Percentiles rank a stretch among this genome's conserved stretches.
Conservation (phyloP, 2,797 vertebrate species). For the Dendrocincla tyrannina region DNA sequence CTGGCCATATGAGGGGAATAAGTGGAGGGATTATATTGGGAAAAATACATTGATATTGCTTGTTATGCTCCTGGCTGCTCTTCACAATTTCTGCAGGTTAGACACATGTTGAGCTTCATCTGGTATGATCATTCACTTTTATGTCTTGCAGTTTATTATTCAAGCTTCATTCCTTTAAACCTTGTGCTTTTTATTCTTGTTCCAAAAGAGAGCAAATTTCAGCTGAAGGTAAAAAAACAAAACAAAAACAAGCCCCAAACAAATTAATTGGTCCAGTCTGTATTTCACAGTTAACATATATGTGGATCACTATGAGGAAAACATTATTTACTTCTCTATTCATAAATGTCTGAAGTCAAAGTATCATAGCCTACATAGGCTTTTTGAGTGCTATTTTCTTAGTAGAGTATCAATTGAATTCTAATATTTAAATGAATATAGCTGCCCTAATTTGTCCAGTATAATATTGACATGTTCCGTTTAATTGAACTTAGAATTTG, state of each 20-base stretch:
- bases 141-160: neutral
- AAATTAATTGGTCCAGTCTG: neutral
- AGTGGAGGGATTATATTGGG: neutral
- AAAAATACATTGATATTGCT: neutral
- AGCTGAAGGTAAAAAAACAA: neutral
- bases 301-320: neutral
- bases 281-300: neutral
- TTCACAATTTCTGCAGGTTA: neutral
- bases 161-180: slow-evolving; percentile 37
- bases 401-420: neutral
- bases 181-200: slow-evolving; percentile 22
- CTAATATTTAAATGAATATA: neutral
- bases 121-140: neutral
- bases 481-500: neutral
- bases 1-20: neutral
- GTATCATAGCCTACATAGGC: neutral
- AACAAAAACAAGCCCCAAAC: neutral
- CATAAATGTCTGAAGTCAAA: neutral
- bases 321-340: neutral
- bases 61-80: neutral
- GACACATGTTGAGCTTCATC: neutral
- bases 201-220: slow-evolving; percentile 17
- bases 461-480: neutral
- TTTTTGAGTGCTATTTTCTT: neutral
- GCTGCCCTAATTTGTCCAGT: neutral